Base-by-base conservation (phyloP, 2,888 invertebrate species). In the Furcula furcula region DNA sequence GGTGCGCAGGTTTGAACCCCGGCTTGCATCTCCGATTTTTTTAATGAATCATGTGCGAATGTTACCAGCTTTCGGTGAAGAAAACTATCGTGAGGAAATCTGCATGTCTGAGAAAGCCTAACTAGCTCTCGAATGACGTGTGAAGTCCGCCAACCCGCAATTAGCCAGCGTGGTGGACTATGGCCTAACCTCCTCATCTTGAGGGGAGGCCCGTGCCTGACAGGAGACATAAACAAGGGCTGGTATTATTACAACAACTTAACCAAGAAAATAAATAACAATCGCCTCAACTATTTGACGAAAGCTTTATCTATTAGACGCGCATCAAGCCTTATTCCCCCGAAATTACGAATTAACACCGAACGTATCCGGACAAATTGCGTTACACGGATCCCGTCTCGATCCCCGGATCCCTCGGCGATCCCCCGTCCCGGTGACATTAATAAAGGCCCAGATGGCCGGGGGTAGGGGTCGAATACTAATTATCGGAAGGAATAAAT, bases 401-500 rank as follows among this genome's bases (percentile, higher is more conserved):
- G 44, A 57, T 46, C 54, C 46, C 40, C 29, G 31, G 39, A 40
- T 40, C 31, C 35, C 41, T 14, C 15, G 21, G 9, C 25, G 42
- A 46, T 46, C 33, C 43, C 43, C 42, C 34, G 44, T 49, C 39
- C 36, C 53, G 40, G 46, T 47, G 59, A 65, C 71, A 74, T 74
- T 74, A 74, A 75, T 73, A 70, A 73, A 63, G 56, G 58, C 46
- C 67, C 77, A 76, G 75, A 69, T 76, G 77, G 56, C 55, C 34
- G 49, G 47, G 63, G 65, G 40, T 65, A 54, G 61, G 66, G 50
- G 49, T 60, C 72, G 80, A 75, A 83, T 81, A 79, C 76, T 82
- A 81, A 82, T 82, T 80, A 73, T 74, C 60, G 66, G 65, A 59
- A 54, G 60, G 69, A 72, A 75, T 74, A 75, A 76, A 69, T 64